Evolutionary conservation across 92 coral and sea anemone species (phyloP).

Genomic region (Umimayanthus kanabou): DNA sequence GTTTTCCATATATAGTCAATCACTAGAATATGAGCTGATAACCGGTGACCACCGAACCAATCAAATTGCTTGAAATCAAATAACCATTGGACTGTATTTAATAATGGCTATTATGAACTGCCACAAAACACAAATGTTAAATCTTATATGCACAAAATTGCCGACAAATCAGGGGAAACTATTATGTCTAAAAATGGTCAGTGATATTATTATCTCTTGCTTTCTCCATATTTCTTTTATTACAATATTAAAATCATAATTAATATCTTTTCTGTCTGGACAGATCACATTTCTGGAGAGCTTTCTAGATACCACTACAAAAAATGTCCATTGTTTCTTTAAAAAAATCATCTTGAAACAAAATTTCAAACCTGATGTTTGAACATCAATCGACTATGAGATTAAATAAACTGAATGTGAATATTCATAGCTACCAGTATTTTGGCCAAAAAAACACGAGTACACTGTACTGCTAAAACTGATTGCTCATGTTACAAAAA

Average conservation of each 20-base stretch:
- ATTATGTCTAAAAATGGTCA: not conserved
- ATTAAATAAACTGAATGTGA: not conserved
- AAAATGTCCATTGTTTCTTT: not conserved
- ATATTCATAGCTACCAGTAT: not conserved
- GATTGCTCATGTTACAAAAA: constrained; percentile 4
- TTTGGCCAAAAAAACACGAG: not conserved
- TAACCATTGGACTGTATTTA: too few species aligned
- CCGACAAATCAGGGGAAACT: not conserved
- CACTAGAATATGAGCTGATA: too few species aligned
- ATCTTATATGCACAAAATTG: not conserved
- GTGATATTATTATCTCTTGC: not conserved
- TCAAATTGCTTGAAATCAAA: too few species aligned
- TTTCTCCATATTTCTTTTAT: constrained; percentile 12
- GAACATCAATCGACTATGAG: not conserved
- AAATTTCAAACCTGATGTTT: not conserved
- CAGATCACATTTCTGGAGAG: constrained; percentile 35
- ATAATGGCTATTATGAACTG: not conserved
- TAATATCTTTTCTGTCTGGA: constrained; percentile 21
- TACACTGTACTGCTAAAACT: not conserved
- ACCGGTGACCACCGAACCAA: too few species aligned
- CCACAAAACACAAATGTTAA: not conserved
- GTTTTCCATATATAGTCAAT: too few species aligned
- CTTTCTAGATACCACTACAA: constrained; percentile 7
- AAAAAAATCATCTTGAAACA: not conserved
- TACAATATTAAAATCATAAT: not conserved